A percentile compares a stretch with the other conserved stretches of the same genome.
Conservation (phyloP, 2,113 vertebrate genomes). For the Hystrix cristata region DNA sequence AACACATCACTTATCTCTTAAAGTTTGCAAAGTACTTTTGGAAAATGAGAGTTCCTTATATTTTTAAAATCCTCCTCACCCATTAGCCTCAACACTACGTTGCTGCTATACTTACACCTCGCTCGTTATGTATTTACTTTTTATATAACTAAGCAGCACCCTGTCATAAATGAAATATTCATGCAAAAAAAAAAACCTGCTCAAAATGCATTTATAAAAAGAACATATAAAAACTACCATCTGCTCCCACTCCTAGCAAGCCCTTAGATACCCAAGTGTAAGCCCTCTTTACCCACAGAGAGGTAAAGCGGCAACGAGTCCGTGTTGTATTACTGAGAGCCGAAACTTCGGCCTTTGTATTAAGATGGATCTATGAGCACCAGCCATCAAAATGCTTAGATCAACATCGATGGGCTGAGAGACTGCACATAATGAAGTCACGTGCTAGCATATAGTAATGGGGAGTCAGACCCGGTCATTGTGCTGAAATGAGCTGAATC, state of each 20-base stretch:
- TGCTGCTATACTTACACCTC: slow-evolving; percentile 75
- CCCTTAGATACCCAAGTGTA: slow-evolving; percentile 83
- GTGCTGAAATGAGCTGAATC: slow-evolving; percentile 74
- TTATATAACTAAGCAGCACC: slow-evolving; percentile 82
- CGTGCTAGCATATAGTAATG: slow-evolving; percentile 62
- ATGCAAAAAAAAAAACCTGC: slow-evolving; percentile 84
- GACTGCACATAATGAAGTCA: slow-evolving; percentile 73
- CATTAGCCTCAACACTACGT: slow-evolving; percentile 72
- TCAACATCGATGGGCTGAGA: slow-evolving; percentile 73
- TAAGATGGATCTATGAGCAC: slow-evolving; percentile 79
- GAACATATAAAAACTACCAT: slow-evolving; percentile 85
- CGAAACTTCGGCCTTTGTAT: slow-evolving; percentile 71
- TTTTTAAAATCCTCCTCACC: slow-evolving; percentile 79
- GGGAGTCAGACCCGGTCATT: slow-evolving; percentile 51
- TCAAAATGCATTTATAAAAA: slow-evolving; percentile 84
- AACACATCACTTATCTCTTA: slow-evolving; percentile 75
- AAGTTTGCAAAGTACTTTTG: slow-evolving; percentile 81
- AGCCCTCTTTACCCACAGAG: slow-evolving; percentile 83
- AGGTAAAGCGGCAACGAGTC: slow-evolving; percentile 80
- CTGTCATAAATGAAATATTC: slow-evolving; percentile 84
- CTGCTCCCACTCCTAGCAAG: slow-evolving; percentile 83
- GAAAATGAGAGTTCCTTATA: slow-evolving; percentile 81
- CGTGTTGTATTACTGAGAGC: slow-evolving; percentile 80
- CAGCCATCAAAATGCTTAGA: slow-evolving; percentile 63
- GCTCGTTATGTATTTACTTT: slow-evolving; percentile 82